phyloP scores from a whole-genome alignment of 1,140 invertebrate genomes.

The Magallana ariakensis region DNA sequence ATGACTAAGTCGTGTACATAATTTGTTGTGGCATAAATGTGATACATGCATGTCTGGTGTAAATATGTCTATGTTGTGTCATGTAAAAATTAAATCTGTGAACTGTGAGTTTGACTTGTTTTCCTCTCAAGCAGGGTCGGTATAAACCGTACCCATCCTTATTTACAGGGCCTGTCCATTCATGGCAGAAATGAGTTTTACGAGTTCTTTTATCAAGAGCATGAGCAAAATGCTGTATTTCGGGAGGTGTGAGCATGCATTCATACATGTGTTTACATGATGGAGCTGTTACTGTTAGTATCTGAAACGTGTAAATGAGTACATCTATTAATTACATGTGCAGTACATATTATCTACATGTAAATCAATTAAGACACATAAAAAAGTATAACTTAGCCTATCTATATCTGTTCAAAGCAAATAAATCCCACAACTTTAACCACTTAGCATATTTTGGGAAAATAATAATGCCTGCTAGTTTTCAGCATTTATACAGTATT shows the following conservation, averaged over 20 bases:
- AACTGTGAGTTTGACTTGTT: neutral
- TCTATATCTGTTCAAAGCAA: too few species aligned
- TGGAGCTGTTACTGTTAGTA: neutral
- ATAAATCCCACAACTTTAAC: too few species aligned
- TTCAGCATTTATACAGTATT: too few species aligned
- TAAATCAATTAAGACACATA: too few species aligned
- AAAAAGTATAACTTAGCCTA: too few species aligned
- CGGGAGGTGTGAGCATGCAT: neutral
- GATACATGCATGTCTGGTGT: conserved; percentile 12
- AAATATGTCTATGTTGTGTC: neutral
- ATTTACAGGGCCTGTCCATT: neutral
- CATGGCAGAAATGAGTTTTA: neutral
- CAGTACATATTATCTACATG: too few species aligned
- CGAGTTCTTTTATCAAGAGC: neutral
- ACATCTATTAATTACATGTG: too few species aligned
- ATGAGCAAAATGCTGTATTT: neutral
- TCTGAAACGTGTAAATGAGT: too few species aligned
- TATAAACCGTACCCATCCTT: neutral
- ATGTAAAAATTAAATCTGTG: neutral
- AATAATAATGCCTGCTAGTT: too few species aligned
- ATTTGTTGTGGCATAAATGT: conserved; percentile 32
- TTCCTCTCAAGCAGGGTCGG: neutral
- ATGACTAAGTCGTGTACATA: neutral
- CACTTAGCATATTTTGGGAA: too few species aligned
- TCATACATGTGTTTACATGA: neutral